phyloP scores from a whole-genome alignment of 2,113 vertebrate species.

The Chloebia gouldiae region DNA sequence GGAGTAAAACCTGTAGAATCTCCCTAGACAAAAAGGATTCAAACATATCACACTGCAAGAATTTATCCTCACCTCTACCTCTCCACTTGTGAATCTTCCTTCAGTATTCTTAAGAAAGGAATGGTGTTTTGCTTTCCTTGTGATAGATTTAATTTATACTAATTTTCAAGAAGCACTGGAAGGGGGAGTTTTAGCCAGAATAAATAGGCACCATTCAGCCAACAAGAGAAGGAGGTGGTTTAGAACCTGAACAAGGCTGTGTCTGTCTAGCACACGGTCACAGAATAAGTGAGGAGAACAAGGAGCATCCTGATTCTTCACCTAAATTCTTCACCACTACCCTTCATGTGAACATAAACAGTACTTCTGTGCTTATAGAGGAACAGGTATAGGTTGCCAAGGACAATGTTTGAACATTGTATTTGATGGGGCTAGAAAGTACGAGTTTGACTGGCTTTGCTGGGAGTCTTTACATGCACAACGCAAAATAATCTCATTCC shows the following conservation, averaged over 20 bases:
- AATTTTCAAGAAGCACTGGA: background rate
- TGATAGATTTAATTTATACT: background rate
- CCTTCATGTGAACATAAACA: background rate
- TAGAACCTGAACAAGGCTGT: background rate
- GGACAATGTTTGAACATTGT: rapidly evolving
- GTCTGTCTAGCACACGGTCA: background rate
- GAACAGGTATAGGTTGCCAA: background rate
- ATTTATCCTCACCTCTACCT: background rate
- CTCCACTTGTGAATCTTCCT: background rate
- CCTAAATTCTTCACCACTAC: background rate
- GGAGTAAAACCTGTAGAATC: background rate
- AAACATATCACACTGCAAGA: background rate
- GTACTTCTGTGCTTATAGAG: background rate
- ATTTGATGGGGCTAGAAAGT: background rate
- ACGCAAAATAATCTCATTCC: background rate
- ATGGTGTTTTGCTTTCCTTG: background rate
- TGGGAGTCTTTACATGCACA: background rate
- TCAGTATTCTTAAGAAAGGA: background rate
- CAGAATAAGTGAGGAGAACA: background rate
- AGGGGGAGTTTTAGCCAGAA: background rate
- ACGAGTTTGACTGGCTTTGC: background rate
- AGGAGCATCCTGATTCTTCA: background rate
- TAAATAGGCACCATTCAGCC: background rate
- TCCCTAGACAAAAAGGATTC: background rate
- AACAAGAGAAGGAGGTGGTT: background rate